These are phyloP conservation scores for Xyliphius kryptos DNA, from an alignment of 2,113 vertebrate genomes.

Conservation along the genomic window DNA sequence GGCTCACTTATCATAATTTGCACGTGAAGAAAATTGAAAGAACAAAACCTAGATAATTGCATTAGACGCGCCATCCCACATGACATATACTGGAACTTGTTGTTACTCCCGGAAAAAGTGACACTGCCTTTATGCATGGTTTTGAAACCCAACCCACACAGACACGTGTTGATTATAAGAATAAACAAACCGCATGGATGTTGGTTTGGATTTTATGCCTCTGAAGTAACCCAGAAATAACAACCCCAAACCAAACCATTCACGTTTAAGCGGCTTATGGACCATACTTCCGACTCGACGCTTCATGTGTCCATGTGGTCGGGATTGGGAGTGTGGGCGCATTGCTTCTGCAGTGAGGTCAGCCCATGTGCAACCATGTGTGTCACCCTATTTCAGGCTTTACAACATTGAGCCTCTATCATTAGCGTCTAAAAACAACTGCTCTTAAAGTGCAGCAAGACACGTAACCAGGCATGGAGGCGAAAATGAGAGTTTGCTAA, in stretches of 20 bases:
- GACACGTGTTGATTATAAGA: slow-evolving; percentile 45
- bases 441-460: slow-evolving; percentile 41
- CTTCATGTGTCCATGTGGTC: slow-evolving; percentile 7
- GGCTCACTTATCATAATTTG: slow-evolving; percentile 25
- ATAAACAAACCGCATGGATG: slow-evolving; percentile 46
- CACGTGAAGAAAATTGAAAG: not conserved
- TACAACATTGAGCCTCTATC: slow-evolving; percentile 52
- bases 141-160: not conserved
- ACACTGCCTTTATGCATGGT: not conserved
- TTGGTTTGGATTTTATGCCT: slow-evolving; percentile 24
- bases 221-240: slow-evolving; percentile 44
- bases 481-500: slow-evolving; percentile 60
- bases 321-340: not conserved
- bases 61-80: slow-evolving; percentile 3
- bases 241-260: slow-evolving; percentile 37
- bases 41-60: slow-evolving; percentile 5
- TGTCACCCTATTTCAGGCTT: slow-evolving; percentile 51
- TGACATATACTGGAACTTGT: not conserved
- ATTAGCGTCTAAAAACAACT: slow-evolving; percentile 60
- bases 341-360: slow-evolving; percentile 9
- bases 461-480: slow-evolving; percentile 62
- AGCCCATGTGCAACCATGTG: slow-evolving; percentile 18
- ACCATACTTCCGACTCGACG: not conserved
- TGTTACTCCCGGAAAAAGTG: slow-evolving; percentile 32
- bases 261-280: slow-evolving; percentile 17